Evolutionary conservation across 2,888 invertebrate species (phyloP).

Genomic region (Tenthredo notha): DNA sequence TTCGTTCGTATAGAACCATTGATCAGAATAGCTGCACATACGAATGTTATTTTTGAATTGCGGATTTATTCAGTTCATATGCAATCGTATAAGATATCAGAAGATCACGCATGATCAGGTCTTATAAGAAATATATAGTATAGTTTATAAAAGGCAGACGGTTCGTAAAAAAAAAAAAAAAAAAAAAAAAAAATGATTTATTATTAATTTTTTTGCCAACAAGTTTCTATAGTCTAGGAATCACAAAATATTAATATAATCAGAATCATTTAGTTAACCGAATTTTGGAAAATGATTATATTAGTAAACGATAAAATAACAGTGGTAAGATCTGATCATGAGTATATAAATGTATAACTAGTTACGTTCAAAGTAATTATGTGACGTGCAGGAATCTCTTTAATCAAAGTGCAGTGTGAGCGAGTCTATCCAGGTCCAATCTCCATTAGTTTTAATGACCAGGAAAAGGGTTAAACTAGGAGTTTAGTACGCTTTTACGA

Average conservation of each 20-base stretch:
- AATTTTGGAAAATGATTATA: background rate
- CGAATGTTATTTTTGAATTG: background rate
- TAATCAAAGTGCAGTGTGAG: slow-evolving; percentile 25
- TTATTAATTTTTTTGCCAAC: background rate
- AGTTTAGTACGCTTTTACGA: slow-evolving; percentile 47
- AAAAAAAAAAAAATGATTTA: background rate
- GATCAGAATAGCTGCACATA: background rate
- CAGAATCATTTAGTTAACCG: background rate
- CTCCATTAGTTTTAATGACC: slow-evolving; percentile 50
- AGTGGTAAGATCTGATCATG: background rate
- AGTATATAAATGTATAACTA: background rate
- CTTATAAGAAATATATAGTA: background rate
- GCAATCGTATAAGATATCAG: background rate
- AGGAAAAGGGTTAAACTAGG: slow-evolving; percentile 33
- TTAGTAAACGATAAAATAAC: background rate
- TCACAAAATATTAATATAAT: background rate
- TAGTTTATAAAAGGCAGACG: background rate
- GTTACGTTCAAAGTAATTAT: slow-evolving; percentile 12
- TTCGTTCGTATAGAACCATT: background rate
- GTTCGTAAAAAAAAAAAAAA: background rate
- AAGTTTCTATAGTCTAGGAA: background rate
- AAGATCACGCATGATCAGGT: background rate
- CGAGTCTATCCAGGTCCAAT: background rate
- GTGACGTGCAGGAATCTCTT: slow-evolving; percentile 33
- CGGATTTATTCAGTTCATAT: background rate